Conservation (phyloP, 2,797 vertebrate genomes). For the Coccyzus lansbergi region DNA sequence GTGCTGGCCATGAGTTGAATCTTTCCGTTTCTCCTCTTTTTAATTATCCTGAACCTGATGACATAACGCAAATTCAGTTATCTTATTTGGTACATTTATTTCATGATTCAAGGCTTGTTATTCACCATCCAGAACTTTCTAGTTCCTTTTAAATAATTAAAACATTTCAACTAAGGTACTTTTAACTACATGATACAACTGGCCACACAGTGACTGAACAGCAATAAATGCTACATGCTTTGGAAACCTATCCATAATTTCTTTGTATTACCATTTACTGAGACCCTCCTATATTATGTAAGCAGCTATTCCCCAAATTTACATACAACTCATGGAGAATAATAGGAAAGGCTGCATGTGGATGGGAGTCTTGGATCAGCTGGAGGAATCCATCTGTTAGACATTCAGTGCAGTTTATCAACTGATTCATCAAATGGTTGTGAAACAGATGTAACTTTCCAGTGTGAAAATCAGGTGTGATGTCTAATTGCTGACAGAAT, state of each 20-base stretch:
- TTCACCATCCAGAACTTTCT: neutral
- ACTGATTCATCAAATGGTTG: neutral
- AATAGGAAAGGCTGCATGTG: neutral
- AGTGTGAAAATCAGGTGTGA: neutral
- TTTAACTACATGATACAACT: neutral
- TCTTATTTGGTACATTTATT: neutral
- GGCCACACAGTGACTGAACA: neutral
- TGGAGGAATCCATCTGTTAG: neutral
- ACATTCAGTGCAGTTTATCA: neutral
- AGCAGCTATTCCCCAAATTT: neutral
- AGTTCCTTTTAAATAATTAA: neutral
- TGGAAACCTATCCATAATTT: neutral
- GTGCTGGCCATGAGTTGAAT: accelerated
- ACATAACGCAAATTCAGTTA: neutral
- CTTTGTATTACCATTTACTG: neutral
- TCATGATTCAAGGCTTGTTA: neutral
- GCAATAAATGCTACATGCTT: neutral
- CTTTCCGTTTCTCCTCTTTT: neutral
- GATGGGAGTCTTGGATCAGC: neutral
- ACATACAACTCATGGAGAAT: neutral
- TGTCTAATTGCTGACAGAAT: neutral
- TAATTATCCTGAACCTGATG: neutral
- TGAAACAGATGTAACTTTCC: neutral
- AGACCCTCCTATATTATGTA: neutral
- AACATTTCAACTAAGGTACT: neutral